phyloP scores from a whole-genome alignment of 35 echinoderm and acorn worm genomes.

The Holothuria glaberrima region DNA sequence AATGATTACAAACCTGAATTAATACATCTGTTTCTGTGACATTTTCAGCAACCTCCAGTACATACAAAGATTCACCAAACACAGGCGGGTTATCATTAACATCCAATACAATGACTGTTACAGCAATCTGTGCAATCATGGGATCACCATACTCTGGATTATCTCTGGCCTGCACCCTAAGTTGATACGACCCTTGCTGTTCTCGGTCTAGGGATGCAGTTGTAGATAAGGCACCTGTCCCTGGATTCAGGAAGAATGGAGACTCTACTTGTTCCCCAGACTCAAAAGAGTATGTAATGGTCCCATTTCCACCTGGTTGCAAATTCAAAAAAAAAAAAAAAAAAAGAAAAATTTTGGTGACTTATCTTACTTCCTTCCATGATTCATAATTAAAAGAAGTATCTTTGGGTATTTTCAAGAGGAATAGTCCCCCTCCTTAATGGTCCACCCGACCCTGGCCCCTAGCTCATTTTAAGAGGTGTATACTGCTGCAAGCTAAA shows the following conservation, averaged over 20 bases:
- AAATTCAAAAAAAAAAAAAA: not conserved
- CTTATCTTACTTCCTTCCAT: no score
- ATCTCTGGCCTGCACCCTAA: constrained; percentile 69
- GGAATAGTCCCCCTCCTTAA: no score
- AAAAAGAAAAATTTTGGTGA: not conserved
- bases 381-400: no score
- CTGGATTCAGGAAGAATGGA: constrained; percentile 66
- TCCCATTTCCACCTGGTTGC: constrained; percentile 60
- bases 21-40: not conserved
- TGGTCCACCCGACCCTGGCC: no score
- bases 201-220: constrained; percentile 73
- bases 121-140: constrained; percentile 34
- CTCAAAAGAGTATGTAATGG: constrained; percentile 69
- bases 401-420: no score
- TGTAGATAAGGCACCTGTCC: constrained; percentile 70
- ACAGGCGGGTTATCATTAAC: constrained; percentile 80
- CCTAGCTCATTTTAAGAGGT: no score
- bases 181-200: constrained; percentile 49
- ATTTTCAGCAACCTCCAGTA: constrained; percentile 61
- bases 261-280: constrained; percentile 50
- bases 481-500: no score
- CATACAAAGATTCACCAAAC: constrained; percentile 59
- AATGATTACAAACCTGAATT: not conserved
- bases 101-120: constrained; percentile 67
- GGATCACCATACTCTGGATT: constrained; percentile 28